These are phyloP conservation scores for Leptobrachium ailaonicum DNA, from an alignment of 2,113 vertebrate species.

Conservation along the genomic window DNA sequence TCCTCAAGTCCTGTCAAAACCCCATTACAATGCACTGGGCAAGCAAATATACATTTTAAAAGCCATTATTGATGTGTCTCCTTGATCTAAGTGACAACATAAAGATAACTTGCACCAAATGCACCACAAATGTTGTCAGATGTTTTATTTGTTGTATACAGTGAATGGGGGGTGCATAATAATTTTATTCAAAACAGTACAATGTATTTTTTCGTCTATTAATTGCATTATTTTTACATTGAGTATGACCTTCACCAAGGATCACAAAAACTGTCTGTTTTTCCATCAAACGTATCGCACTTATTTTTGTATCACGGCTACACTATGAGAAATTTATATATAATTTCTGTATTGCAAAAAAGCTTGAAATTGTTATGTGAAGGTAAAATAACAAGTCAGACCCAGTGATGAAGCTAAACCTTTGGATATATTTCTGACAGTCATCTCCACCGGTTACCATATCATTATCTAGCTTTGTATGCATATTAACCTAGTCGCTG, in stretches of 20 bases:
- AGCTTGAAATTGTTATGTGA: too few species aligned
- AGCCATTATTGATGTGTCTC: neutral
- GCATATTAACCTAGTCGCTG: too few species aligned
- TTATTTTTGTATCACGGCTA: too few species aligned
- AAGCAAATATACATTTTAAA: neutral
- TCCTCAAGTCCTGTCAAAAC: slow-evolving; percentile 4
- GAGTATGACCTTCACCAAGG: slow-evolving; percentile 4
- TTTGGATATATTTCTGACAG: too few species aligned
- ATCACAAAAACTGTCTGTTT: neutral
- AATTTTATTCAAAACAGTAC: neutral
- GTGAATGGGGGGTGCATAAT: neutral
- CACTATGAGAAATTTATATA: too few species aligned
- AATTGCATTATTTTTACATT: neutral
- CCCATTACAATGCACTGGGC: neutral
- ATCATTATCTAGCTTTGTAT: too few species aligned
- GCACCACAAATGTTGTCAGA: neutral
- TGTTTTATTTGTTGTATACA: neutral
- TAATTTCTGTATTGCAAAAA: too few species aligned
- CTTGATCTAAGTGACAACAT: slow-evolving; percentile 7
- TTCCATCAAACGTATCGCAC: too few species aligned
- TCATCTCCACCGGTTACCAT: too few species aligned
- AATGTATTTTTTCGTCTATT: neutral
- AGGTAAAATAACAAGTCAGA: too few species aligned
- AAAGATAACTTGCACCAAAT: neutral
- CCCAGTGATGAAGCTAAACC: too few species aligned